Evolutionary conservation across 2,797 vertebrate species (phyloP), one percentile per base, ranked within the genome.

Genomic region (Phoeniculus purpureus): DNA sequence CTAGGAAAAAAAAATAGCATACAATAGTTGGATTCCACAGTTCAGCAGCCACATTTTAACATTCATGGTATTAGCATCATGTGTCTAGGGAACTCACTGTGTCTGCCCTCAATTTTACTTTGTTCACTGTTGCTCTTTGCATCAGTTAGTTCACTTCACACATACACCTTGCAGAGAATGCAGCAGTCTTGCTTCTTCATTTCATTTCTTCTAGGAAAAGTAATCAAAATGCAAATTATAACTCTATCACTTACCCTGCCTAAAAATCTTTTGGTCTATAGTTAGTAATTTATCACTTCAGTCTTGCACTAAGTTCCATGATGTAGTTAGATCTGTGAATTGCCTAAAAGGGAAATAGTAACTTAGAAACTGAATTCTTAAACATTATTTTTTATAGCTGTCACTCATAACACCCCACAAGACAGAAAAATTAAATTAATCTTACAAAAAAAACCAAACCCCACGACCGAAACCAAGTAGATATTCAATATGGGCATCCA

Each of bases 171-270:
- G 58, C 26, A 62, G n/a, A 58, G 43, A 74, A 61, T 52, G 18
- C 16, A 3, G 21, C 27, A 48, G 9, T 43, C 62, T 66, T 73
- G 19, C 27, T 89, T 68, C 58, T 88, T 91, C 55, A 83, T 87
- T 81, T 77, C 31, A 17, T 50, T 88, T 93, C 91, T 94, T 82
- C 71, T 81, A 86, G 80, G 67, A 94, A 95, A 94, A 77, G 74
- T 91, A 89, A 94, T 95, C 89, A 94, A 91, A 89, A 95, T 93
- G 89, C 74, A 92, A 91, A 92, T 92, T 87, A 81, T 14, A 67
- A 54, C 89, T 91, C 82, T 87, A 73, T 86, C 64, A 73, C 66
- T 94, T 95, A 73, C 66, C 74, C 67, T 87, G n/a, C 77, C 82
- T 94, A 87, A 93, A 93, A 93, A 81, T 93, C 45, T 40, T 78